Conservation (phyloP, 2,797 vertebrate species). For the Centropyge bicolor region DNA sequence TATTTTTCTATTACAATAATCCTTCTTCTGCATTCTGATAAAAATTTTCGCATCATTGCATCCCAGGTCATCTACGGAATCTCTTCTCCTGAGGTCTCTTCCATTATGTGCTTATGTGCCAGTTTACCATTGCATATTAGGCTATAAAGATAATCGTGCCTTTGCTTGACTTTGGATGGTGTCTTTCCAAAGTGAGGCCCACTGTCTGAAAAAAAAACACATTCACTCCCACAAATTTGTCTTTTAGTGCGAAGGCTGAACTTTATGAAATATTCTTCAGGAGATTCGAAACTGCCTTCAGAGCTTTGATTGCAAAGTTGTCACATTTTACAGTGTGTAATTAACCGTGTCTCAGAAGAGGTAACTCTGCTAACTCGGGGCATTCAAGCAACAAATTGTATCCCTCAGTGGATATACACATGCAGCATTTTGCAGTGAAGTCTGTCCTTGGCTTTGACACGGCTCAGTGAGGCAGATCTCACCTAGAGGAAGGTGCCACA, state of each 20-base stretch:
- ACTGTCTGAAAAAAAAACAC: slow-evolving; percentile 6
- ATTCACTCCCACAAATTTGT: background rate
- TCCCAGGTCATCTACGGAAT: no score
- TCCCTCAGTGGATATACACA: slow-evolving; percentile 5
- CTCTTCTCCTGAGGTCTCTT: background rate
- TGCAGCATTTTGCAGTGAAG: background rate
- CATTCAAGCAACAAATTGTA: slow-evolving; percentile 37
- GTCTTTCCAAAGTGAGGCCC: slow-evolving; percentile 6
- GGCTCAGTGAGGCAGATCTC: slow-evolving; percentile 21
- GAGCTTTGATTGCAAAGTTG: slow-evolving; percentile 18
- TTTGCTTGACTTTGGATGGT: background rate
- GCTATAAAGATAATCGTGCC: background rate
- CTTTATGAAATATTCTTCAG: background rate
- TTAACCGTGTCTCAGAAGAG: slow-evolving; percentile 10
- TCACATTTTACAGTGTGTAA: slow-evolving; percentile 16
- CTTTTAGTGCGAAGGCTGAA: background rate
- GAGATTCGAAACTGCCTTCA: background rate
- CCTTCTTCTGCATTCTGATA: no score
- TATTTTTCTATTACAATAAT: no score
- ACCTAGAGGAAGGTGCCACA: slow-evolving; percentile 12
- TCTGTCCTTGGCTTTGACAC: background rate
- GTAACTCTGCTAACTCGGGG: background rate
- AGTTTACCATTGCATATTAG: background rate
- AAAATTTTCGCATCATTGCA: no score
- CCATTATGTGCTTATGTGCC: background rate